phyloP scores from a whole-genome alignment of 1,140 invertebrate species.

The Conus ventricosus region DNA sequence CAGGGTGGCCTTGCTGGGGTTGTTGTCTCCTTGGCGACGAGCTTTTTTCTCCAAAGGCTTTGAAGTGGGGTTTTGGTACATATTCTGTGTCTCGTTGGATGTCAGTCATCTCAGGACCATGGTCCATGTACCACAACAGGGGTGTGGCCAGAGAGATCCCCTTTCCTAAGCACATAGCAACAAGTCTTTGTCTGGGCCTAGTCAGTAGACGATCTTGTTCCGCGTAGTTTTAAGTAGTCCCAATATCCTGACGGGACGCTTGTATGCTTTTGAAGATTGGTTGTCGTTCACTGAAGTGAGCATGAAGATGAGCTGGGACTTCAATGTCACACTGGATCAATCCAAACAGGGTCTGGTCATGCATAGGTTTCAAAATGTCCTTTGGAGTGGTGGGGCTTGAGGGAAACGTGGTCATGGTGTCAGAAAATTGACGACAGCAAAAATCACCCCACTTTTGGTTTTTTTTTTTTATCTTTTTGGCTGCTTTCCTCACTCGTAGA shows the following conservation, averaged over 20 bases:
- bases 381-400: too few species aligned
- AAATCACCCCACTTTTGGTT: too few species aligned
- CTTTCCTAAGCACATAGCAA: constrained; percentile 42
- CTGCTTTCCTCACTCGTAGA: too few species aligned
- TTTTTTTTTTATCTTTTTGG: constrained; percentile 21
- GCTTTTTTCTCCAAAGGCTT: constrained; percentile 42
- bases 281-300: not conserved
- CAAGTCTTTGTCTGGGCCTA: constrained; percentile 40
- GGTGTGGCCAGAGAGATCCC: constrained; percentile 50
- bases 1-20: constrained; percentile 43
- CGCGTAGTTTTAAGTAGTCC: constrained; percentile 44
- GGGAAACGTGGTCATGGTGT: too few species aligned
- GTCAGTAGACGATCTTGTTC: constrained; percentile 30
- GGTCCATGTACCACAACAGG: constrained; percentile 51
- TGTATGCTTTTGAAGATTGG: constrained; percentile 45
- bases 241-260: constrained; percentile 43
- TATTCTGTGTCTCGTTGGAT: constrained; percentile 31
- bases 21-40: constrained; percentile 42
- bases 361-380: too few species aligned
- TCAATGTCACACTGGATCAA: too few species aligned
- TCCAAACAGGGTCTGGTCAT: too few species aligned
- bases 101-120: constrained; percentile 44
- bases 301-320: too few species aligned
- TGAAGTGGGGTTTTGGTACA: constrained; percentile 38
- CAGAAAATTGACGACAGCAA: too few species aligned